A percentile compares a stretch with the other conserved stretches of the same genome.
phyloP scores from a whole-genome alignment of 2,797 vertebrate species.

The Tarsius wallacei region DNA sequence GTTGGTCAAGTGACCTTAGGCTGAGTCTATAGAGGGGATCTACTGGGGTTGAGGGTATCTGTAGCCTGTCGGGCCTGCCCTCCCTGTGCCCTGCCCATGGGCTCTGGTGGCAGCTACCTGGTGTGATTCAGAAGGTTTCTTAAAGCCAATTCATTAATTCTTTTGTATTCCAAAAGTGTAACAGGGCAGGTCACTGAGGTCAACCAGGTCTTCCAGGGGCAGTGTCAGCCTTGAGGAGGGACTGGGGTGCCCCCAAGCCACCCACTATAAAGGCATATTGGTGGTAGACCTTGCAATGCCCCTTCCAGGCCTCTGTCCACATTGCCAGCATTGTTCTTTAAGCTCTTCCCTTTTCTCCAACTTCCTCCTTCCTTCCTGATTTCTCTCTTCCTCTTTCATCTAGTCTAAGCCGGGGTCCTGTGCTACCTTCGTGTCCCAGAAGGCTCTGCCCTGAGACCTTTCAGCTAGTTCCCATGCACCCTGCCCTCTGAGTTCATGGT shows the following conservation, averaged over 20 bases:
- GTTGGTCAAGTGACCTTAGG: slow-evolving; percentile 31
- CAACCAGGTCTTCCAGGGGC: background rate
- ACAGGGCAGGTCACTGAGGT: slow-evolving; percentile 10
- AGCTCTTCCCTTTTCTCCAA: slow-evolving; percentile 3
- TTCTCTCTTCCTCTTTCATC: background rate
- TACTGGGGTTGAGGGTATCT: background rate
- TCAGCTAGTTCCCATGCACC: background rate
- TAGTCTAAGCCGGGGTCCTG: background rate
- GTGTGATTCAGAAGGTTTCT: slow-evolving; percentile 47
- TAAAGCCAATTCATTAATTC: background rate
- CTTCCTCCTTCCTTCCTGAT: background rate
- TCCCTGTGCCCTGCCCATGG: background rate
- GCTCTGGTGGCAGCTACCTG: background rate
- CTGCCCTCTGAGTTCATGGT: background rate
- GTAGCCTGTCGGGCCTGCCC: background rate
- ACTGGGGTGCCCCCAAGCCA: background rate
- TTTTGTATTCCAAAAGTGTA: slow-evolving; percentile 20
- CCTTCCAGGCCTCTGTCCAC: background rate
- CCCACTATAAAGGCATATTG: background rate
- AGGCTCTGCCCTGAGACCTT: slow-evolving; percentile 35
- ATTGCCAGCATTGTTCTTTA: background rate
- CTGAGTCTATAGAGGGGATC: background rate
- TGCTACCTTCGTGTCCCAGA: background rate
- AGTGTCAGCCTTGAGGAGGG: background rate
- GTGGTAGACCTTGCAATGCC: background rate